Conservation (phyloP, 1,140 invertebrate species). For the Cyclargus thomasi region DNA sequence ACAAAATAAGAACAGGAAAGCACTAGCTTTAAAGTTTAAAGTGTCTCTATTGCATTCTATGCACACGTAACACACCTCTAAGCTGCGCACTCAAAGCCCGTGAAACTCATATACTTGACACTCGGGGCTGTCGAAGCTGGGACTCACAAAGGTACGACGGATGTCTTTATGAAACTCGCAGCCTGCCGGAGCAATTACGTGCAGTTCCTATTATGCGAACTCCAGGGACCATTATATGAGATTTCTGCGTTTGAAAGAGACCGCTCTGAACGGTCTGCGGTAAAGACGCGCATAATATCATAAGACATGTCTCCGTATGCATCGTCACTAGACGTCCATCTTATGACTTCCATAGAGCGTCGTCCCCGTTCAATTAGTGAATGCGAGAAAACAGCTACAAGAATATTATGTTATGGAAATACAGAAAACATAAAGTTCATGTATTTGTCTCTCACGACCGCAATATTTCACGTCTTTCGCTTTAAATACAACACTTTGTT, state of each 20-base stretch:
- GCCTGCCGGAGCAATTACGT: slow-evolving; percentile 11
- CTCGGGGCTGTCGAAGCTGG: background rate
- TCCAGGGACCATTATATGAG: slow-evolving; percentile 1
- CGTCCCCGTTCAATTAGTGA: background rate
- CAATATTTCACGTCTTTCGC: slow-evolving; percentile 12
- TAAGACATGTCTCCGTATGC: background rate
- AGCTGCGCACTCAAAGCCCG: background rate
- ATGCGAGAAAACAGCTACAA: background rate
- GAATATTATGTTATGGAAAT: background rate
- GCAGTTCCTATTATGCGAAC: background rate
- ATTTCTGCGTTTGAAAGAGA: background rate
- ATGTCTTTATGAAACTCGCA: slow-evolving; percentile 1
- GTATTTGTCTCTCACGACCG: background rate
- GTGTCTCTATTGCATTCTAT: background rate
- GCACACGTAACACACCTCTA: background rate
- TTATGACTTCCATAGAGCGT: background rate
- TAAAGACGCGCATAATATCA: background rate
- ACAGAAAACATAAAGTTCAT: background rate
- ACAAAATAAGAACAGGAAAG: background rate
- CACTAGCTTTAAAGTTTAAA: background rate
- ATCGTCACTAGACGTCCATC: background rate
- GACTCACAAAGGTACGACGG: slow-evolving; percentile 5
- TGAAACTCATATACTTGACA: slow-evolving; percentile 1
- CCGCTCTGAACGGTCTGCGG: background rate
- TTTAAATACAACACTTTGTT: slow-evolving; percentile 10